Base-by-base conservation (phyloP, 2,113 vertebrate genomes). In the Chaetodon auriga region DNA sequence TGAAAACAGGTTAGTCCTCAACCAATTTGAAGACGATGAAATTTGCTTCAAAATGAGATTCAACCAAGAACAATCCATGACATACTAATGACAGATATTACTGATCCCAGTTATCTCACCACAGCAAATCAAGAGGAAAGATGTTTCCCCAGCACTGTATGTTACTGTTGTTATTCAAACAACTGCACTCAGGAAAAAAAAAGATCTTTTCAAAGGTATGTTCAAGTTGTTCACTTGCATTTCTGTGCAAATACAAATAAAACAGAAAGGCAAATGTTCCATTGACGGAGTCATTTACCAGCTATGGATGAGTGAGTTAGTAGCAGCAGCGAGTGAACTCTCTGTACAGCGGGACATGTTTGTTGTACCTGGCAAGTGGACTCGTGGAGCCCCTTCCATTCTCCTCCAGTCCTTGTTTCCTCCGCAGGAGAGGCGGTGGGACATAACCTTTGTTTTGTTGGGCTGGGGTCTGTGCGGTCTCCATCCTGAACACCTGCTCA, bases 401-500 rank as follows among this genome's bases (percentile, higher is more conserved):
- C 76, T 95, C 96, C 69, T 96, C 95, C 68, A 68, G 95, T 51
- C 96, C 96, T 0, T 82, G 94, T 58, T 94, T 96, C 49, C 93
- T 96, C 89, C 95, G 96, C 69, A 96, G 95, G 66, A 97, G 85
- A 0, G 95, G 95, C 0, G 96, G 92, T 0, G 96, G 97, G 54
- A 97, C 48, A 14, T 95, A 94, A 0, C 83, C 74, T 75, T 45
- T 25, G 88, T 86, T 70, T 92, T 84, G 83, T 94, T 94, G 1
- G 93, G 94, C 65, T 92, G 96, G 93, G 43, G 95, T 87, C 36
- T 96, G 95, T 53, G 96, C 95, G 63, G 91, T 90, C 68, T 97
- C 96, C 96, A 97, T 98, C 92, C 94, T 97, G 92, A 96, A 96
- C 46, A 94, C 95, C 80, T 96, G 93, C 86, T 99, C 98, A 0